phyloP scores from a whole-genome alignment of 2,113 vertebrate species.

The Charadrius vociferus region DNA sequence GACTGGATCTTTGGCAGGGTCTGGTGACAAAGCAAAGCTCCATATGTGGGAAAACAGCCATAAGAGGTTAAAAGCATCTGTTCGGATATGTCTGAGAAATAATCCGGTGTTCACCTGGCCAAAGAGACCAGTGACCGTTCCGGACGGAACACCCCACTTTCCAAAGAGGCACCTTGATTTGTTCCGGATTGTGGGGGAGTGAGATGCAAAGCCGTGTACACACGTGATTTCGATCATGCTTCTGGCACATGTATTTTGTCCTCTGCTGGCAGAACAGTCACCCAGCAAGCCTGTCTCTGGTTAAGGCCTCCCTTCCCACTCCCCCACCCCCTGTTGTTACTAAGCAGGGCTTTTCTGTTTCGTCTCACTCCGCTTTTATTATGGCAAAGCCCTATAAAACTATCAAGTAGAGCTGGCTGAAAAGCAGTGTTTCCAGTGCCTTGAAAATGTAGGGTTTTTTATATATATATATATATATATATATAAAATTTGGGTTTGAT shows the following conservation, averaged over 20 bases:
- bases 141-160: not conserved
- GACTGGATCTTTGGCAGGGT: constrained; percentile 27
- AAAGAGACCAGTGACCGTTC: not conserved
- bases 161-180: not conserved
- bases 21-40: constrained; percentile 45
- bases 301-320: constrained; percentile 27
- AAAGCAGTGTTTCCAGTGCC: constrained; percentile 53
- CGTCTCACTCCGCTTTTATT: constrained; percentile 59
- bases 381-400: constrained; percentile 65
- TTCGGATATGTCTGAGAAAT: not conserved
- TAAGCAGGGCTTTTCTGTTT: constrained; percentile 66
- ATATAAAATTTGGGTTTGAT: not conserved
- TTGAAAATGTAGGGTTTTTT: constrained; percentile 7
- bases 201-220: not conserved
- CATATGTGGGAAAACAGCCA: not conserved
- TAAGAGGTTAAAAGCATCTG: constrained; percentile 14
- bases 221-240: not conserved
- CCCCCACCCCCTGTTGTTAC: constrained; percentile 52
- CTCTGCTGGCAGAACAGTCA: not conserved
- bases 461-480: not conserved
- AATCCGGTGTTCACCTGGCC: not conserved
- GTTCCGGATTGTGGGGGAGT: not conserved
- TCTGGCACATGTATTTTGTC: not conserved
- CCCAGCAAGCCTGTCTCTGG: constrained; percentile 50
- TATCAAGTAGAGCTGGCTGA: constrained; percentile 59